Conservation (phyloP, 2,888 invertebrate species). For the Oscheius myriophilus region DNA sequence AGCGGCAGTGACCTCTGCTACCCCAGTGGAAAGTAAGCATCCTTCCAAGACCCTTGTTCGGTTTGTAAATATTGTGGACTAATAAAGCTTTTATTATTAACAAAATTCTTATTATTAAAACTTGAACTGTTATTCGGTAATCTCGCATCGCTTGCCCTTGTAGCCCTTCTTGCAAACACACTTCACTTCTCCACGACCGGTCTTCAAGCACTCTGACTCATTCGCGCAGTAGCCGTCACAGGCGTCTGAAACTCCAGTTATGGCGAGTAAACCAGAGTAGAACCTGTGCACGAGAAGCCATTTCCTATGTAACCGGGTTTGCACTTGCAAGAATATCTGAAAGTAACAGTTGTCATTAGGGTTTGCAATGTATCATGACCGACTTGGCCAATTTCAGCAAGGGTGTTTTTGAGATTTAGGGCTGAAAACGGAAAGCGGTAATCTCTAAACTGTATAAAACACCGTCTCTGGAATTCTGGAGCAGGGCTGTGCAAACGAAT, state of each 20-base stretch:
- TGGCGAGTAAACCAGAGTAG: neutral
- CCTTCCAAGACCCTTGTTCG: neutral
- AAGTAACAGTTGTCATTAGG: neutral
- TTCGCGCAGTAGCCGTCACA: conserved; percentile 53
- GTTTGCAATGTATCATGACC: too few species aligned
- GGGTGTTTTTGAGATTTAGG: too few species aligned
- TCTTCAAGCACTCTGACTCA: conserved; percentile 51
- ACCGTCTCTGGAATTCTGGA: too few species aligned
- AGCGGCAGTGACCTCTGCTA: conserved; percentile 51
- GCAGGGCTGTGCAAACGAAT: too few species aligned
- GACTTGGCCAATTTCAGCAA: too few species aligned
- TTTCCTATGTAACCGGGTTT: conserved; percentile 57
- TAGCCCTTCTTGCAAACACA: conserved; percentile 49
- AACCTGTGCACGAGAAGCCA: conserved; percentile 49
- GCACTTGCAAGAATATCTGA: conserved; percentile 53
- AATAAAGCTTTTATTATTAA: conserved; percentile 9
- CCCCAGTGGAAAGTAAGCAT: conserved; percentile 27
- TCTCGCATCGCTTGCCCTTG: conserved; percentile 46
- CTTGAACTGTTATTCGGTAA: conserved; percentile 10
- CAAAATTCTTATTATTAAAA: conserved; percentile 2
- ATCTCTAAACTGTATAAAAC: too few species aligned
- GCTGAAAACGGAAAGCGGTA: too few species aligned
- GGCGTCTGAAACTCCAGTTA: conserved; percentile 35
- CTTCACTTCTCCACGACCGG: conserved; percentile 47
- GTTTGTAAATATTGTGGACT: conserved; percentile 1